Percentiles rank a stretch among this genome's conserved stretches.
phyloP scores from a whole-genome alignment of 1,140 invertebrate genomes.

The Atta texana region DNA sequence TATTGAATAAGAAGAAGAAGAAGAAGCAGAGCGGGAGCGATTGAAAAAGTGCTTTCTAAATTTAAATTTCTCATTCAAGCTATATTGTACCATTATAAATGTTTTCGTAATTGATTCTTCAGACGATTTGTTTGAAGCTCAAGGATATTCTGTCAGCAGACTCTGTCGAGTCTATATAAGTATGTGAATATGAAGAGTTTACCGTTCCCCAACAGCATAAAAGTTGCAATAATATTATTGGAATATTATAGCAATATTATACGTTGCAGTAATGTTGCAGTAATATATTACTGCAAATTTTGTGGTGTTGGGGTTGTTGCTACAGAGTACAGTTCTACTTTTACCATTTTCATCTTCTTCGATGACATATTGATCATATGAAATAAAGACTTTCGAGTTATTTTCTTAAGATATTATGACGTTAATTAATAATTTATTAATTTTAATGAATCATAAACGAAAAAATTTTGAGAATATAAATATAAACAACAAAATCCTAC shows the following conservation, averaged over 20 bases:
- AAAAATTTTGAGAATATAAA: no score
- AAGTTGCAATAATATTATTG: no score
- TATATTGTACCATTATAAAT: neutral
- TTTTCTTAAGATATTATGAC: neutral
- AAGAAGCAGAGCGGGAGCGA: neutral
- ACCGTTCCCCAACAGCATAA: neutral
- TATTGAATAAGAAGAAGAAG: no score
- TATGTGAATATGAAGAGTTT: neutral
- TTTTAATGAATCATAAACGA: neutral
- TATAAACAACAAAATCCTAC: neutral
- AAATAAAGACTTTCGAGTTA: neutral
- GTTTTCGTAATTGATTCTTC: neutral
- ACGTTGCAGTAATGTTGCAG: no score
- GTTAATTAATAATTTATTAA: neutral
- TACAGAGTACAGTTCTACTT: neutral
- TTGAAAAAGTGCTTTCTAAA: constrained; percentile 22
- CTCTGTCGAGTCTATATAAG: neutral
- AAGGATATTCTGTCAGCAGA: neutral
- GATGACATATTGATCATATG: neutral
- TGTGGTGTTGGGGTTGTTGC: neutral
- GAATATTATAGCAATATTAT: no score
- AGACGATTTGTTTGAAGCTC: neutral
- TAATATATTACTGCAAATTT: no score
- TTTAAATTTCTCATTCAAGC: neutral
- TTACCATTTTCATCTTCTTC: neutral